These are phyloP conservation scores for Diadumene lineata DNA, from an alignment of 92 coral and sea anemone genomes.

Conservation along the genomic window DNA sequence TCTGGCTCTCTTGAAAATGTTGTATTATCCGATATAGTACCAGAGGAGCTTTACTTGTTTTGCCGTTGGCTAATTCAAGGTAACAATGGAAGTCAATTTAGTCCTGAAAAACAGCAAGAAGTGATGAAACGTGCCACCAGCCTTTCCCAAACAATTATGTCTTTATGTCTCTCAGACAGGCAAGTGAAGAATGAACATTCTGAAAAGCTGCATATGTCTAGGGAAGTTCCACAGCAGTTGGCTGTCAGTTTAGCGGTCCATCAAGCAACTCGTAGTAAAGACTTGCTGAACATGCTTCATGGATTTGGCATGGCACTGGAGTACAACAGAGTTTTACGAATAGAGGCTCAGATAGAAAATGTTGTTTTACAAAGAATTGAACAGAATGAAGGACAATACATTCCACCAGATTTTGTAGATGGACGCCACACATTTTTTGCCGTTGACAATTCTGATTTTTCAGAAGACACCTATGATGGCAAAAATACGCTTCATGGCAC, in stretches of 20 bases:
- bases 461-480: conserved; percentile 62
- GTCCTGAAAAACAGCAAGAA: not conserved
- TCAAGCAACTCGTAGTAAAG: conserved; percentile 48
- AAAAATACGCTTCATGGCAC: conserved; percentile 55
- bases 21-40: conserved; percentile 31
- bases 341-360: conserved; percentile 38
- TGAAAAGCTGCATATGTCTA: conserved; percentile 10
- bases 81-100: not conserved
- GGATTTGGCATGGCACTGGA: conserved; percentile 49
- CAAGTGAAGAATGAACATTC: conserved; percentile 27
- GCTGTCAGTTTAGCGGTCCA: conserved; percentile 38
- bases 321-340: conserved; percentile 37
- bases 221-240: conserved; percentile 47
- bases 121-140: conserved; percentile 26
- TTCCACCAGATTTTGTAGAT: conserved; percentile 55
- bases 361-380: conserved; percentile 48
- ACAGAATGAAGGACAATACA: conserved; percentile 47
- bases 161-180: conserved; percentile 35
- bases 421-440: conserved; percentile 61
- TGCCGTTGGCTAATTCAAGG: conserved; percentile 55
- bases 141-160: conserved; percentile 14
- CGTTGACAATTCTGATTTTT: conserved; percentile 54
- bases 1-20: conserved; percentile 49
- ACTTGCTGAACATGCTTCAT: conserved; percentile 32
- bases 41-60: conserved; percentile 51